Base-by-base conservation (phyloP, 92 coral and sea anemone genomes). In the Zoanthus sociatus region DNA sequence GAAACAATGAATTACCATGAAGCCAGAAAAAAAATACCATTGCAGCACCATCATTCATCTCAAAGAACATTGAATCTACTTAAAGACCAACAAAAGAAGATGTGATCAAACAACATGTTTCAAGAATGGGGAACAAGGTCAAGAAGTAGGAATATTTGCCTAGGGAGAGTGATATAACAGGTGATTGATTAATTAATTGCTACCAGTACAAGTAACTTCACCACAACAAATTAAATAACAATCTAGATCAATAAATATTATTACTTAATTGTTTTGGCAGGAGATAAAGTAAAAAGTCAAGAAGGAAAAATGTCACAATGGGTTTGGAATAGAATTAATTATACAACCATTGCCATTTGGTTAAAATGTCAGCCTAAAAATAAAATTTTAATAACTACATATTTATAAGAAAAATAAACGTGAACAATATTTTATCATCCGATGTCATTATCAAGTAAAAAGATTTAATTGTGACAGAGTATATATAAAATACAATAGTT, bases 51-150 rank as follows among this genome's bases (percentile, higher is more conserved):
- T 33, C 1, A 32, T 55, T 3, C 82, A 76, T 76, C 82, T 63
- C 82, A n/a, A 76, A 76, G 48, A 81, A 81, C 86, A 81, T 55
- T 81, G 75, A 83, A 55, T 20, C 86, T 42, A 10, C 64, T n/a
- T 6, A 55, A 14, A 55, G 86, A 64, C 86, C 86, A 55, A 81
- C 72, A 81, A 10, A 81, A 56, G 85, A 81, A 56, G 85, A 79
- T 32, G 85, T 79, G 26, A 79, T 79, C 33, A 79, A 79, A 37
- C 45, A 10, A n/a, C 85, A 79, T 30, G 63, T 55, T 67, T 44
- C 79, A 48, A 48, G 53, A 48, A 75, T 68, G 37, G 30, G 31
- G 37, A 68, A 20, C 4, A 68, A 68, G 1, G 73, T 20, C 30
- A 20, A 68, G 0, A 32, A 32, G 31, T 68, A 68, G 37, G 73